phyloP scores from a whole-genome alignment of 64 coral and sea anemone genomes.

The Pocillopora damicornis region DNA sequence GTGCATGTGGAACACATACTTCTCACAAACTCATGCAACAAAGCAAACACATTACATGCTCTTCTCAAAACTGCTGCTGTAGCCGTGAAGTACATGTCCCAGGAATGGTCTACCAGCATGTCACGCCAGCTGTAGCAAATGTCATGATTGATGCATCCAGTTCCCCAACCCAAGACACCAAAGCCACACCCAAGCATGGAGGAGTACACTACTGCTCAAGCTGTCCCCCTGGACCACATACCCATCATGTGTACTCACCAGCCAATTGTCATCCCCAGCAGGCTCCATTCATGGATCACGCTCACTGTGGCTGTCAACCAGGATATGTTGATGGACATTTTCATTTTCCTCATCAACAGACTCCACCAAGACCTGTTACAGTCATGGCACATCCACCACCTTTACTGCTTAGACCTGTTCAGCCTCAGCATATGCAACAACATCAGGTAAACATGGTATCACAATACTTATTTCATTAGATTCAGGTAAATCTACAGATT shows the following conservation, averaged over 20 bases:
- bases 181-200: conserved; percentile 42
- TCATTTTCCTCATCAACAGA: conserved; percentile 76
- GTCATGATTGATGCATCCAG: conserved; percentile 47
- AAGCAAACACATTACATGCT: conserved; percentile 30
- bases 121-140: conserved; percentile 45
- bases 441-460: conserved; percentile 57
- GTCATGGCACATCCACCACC: conserved; percentile 88
- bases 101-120: conserved; percentile 68
- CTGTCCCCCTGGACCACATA: conserved; percentile 78
- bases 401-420: conserved; percentile 72
- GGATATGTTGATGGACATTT: conserved; percentile 79
- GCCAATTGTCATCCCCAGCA: conserved; percentile 73
- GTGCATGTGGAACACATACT: conserved; percentile 21
- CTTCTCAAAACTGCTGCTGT: conserved; percentile 63
- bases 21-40: conserved; percentile 32
- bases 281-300: conserved; percentile 72
- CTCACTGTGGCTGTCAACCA: conserved; percentile 86
- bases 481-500: not conserved
- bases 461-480: not conserved
- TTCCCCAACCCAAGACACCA: conserved; percentile 27
- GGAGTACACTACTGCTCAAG: conserved; percentile 69
- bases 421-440: conserved; percentile 90
- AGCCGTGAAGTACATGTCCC: conserved; percentile 53
- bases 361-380: conserved; percentile 64
- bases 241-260: conserved; percentile 81